Base-by-base conservation (phyloP, 2,113 vertebrate genomes). In the Calypte anna region DNA sequence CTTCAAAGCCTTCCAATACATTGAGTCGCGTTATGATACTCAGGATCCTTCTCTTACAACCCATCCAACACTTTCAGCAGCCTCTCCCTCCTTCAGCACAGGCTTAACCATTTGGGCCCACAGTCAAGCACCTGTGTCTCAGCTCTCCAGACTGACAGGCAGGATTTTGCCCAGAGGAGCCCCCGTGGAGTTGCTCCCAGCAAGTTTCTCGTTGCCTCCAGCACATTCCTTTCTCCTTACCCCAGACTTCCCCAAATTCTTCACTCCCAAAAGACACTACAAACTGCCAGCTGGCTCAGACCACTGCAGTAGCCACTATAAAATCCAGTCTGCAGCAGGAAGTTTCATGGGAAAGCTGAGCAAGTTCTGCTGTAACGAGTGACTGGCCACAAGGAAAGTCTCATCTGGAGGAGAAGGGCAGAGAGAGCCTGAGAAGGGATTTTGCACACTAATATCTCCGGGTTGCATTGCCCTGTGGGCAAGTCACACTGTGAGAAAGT, bases 1-100 rank as follows among this genome's bases (percentile, higher is more conserved):
- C 97, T 97, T 98, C 97, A 97, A 98, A 98, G 98, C 96, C 97
- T 95, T 87, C 91, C 67, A 70, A 92, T 63, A 19, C 79, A 31
- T 22, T 3, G 46, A 95, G 92, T 36, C 33, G 89, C 59, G 13
- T 95, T 93, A 50, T 66, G 96, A 73, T 80, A 75, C 82, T 86
- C 46, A 1, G 88, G 95, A 96, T 95, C 86, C 86, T 95, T 96
- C 98, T 96, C 97, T 96, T 86, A 51, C 94, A 93, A 68, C 96
- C 97, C 97, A 81, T 94, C 95, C 97, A 94, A 40, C 64, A 24
- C 96, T 95, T 95, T 93, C 72, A 74, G 74, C 64, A 67, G 80
- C 88, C 59, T 91, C 87, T 89, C 70, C 93, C 70, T 96, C 33
- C 83, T 44, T 24, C 5, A 67, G 67, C 70, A 40, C 24, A 15